phyloP scores from a whole-genome alignment of 2,888 invertebrate species.

The Drosophila helvetica region DNA sequence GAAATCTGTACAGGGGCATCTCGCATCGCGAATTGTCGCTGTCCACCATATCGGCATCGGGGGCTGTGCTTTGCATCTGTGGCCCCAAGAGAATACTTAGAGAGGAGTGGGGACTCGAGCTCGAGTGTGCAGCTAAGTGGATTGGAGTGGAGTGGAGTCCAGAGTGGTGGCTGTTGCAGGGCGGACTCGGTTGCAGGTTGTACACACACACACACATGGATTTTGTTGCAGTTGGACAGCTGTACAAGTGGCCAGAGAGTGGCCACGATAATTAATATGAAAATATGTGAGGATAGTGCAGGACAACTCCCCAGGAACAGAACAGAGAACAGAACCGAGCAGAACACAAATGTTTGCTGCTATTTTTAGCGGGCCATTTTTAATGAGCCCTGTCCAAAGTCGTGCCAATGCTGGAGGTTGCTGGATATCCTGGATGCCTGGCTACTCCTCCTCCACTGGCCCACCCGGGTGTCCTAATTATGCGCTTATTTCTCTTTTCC shows the following conservation, averaged over 20 bases:
- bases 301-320: conserved; percentile 11
- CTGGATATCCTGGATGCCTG: conserved; percentile 5
- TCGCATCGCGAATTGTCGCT: conserved; percentile 52
- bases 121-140: conserved; percentile 19
- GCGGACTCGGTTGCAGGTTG: conserved; percentile 25
- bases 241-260: conserved; percentile 63
- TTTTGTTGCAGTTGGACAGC: conserved; percentile 51
- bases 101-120: conserved; percentile 13
- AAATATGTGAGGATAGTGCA: conserved; percentile 66
- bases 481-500: conserved; percentile 61
- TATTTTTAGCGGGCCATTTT: conserved; percentile 73
- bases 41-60: conserved; percentile 41
- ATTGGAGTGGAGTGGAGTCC: conserved; percentile 19
- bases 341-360: conserved; percentile 67
- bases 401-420: conserved; percentile 22
- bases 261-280: conserved; percentile 75
- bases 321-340: neutral
- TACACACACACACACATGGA: neutral
- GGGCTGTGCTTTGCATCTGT: conserved; percentile 46
- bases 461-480: conserved; percentile 71
- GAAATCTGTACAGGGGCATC: conserved; percentile 68
- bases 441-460: conserved; percentile 13
- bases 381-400: conserved; percentile 64
- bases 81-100: conserved; percentile 46
- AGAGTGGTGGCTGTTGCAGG: conserved; percentile 1